Percentiles rank a stretch among this genome's conserved stretches.
phyloP scores from a whole-genome alignment of 1,140 invertebrate genomes.

The Galleria mellonella region DNA sequence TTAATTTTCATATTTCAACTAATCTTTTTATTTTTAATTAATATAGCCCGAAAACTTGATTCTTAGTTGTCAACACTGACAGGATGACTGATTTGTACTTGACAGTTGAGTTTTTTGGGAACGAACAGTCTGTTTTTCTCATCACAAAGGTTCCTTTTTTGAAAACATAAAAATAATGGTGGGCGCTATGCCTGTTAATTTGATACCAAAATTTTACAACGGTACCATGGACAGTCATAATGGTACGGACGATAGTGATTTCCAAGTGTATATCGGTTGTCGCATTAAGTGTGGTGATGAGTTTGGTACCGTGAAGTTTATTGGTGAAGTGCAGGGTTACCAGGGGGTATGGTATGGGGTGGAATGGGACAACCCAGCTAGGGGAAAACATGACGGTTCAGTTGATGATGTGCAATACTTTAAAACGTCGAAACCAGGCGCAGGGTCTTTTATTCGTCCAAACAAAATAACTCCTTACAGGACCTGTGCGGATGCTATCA shows the following conservation, averaged over 20 bases:
- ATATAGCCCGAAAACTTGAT: too few relatives aligned
- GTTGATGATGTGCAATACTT: constrained; percentile 90
- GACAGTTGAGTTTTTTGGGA: constrained; percentile 29
- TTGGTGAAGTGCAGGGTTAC: constrained; percentile 74
- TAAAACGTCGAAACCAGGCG: constrained; percentile 79
- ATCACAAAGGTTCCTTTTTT: constrained; percentile 66
- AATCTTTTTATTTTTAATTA: too few relatives aligned
- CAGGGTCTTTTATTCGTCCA: constrained; percentile 90
- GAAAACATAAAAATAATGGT: constrained; percentile 68
- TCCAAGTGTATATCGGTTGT: constrained; percentile 60
- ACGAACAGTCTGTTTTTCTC: constrained; percentile 65
- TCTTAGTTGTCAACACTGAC: too few relatives aligned
- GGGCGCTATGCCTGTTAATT: constrained; percentile 70
- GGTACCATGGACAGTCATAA: constrained; percentile 63
- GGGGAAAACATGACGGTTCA: constrained; percentile 94
- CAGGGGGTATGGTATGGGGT: constrained; percentile 88
- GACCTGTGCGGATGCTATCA: constrained; percentile 82
- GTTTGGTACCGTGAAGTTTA: constrained; percentile 64
- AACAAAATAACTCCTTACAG: constrained; percentile 85
- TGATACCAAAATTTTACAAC: constrained; percentile 69
- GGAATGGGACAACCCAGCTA: constrained; percentile 91
- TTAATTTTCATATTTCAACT: too few relatives aligned
- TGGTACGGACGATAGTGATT: constrained; percentile 48
- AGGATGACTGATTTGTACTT: constrained; percentile 7
- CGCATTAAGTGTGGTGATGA: constrained; percentile 60